Base-by-base conservation (phyloP, 2,797 vertebrate genomes). In the Bryconaethiops microstoma region DNA sequence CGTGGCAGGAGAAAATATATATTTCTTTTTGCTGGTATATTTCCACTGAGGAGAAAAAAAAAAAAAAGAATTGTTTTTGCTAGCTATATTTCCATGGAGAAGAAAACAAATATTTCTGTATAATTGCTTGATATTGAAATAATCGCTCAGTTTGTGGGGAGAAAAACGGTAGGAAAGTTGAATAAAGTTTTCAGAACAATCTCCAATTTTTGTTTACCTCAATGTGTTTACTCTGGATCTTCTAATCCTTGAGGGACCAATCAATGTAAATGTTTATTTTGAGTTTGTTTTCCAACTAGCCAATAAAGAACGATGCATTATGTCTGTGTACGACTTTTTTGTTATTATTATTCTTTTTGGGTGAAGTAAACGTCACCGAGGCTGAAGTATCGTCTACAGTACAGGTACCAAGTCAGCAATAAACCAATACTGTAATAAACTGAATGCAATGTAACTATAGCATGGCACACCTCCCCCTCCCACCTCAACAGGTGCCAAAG, bases 241-340 rank as follows among this genome's bases (percentile, higher is more conserved):
- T 59, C 76, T 60, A 86, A 92, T 89, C 87, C 87, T 90, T 73
- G 87, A 92, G 92, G 86, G 93, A 95, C 93, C 94, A 94, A 94
- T 89, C 84, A 64, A 85, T 91, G 79, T 88, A 88, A 91, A 85
- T 84, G 89, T 88, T 92, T 92, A 91, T 90, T 93, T 92, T 93
- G 88, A 84, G 88, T 86, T 90, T 86, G 87, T 91, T 94, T 92
- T 92, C 79, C 88, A 92, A 91, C 90, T 90, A 91, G 91, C 92
- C 90, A 95, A 95, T 95, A 94, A 95, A 94, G 84, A 93, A 92
- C 91, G 81, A 93, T 90, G 80, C 79, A 84, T 88, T 88, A 74
- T 77, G 5, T 54, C 50, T 68, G 84, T 72, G 78, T 25, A 29
- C 86, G 23, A 59, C n/a, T 65, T 14, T 52, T 52, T 13, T 52